phyloP scores from a whole-genome alignment of 2,888 invertebrate species.

The Eilema depressum region DNA sequence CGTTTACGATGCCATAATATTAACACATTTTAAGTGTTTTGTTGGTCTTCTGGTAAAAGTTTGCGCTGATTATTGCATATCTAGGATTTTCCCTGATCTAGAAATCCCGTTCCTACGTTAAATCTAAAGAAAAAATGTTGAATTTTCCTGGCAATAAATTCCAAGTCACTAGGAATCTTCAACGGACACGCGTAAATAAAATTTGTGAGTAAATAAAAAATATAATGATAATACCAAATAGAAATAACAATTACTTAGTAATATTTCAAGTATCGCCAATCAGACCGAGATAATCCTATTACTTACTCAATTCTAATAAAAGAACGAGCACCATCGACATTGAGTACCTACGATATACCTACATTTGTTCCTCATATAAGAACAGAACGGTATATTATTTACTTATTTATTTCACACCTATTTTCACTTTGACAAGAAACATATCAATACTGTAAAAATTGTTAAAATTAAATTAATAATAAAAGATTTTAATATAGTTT shows the following conservation, averaged over 20 bases:
- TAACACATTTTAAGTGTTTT: too few relatives aligned
- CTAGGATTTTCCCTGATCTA: too few relatives aligned
- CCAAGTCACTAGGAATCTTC: background rate
- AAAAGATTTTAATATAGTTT: background rate
- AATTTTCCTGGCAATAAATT: background rate
- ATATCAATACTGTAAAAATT: background rate
- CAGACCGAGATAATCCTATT: background rate
- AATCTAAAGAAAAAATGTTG: background rate
- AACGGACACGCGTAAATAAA: background rate
- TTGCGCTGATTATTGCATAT: too few relatives aligned
- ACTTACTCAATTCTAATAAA: conserved; percentile 3
- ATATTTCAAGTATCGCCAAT: background rate
- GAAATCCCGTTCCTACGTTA: too few relatives aligned
- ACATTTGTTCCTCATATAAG: background rate
- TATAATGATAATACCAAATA: background rate
- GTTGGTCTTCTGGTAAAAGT: too few relatives aligned
- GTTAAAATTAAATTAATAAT: too few relatives aligned
- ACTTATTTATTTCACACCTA: background rate
- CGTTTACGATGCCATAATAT: background rate
- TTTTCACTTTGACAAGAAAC: background rate
- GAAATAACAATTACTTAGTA: background rate
- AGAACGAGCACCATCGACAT: conserved; percentile 7
- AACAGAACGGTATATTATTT: background rate
- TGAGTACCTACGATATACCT: background rate
- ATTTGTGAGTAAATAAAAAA: background rate